These are phyloP conservation scores for Cydia strobilella DNA, from an alignment of 1,140 invertebrate species.

Conservation along the genomic window DNA sequence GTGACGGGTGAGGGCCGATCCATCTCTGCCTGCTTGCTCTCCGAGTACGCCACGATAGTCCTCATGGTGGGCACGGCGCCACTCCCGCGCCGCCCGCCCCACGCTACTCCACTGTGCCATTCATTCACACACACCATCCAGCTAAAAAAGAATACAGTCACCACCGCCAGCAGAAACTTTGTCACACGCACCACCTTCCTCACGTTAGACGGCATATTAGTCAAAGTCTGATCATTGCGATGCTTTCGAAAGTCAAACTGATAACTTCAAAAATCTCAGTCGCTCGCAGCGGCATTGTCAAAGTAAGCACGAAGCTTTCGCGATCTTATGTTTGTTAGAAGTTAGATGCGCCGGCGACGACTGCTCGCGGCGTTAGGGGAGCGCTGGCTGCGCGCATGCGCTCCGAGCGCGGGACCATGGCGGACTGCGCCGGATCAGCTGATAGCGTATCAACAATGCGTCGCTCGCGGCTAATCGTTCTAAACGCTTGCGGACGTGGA, in stretches of 20 bases:
- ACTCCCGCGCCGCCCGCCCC: constrained; percentile 41
- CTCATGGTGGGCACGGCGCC: constrained; percentile 57
- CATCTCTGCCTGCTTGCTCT: constrained; percentile 66
- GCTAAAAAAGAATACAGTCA: constrained; percentile 66
- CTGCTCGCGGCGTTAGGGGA: constrained; percentile 35
- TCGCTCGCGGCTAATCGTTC: constrained; percentile 68
- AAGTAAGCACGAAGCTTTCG: neutral
- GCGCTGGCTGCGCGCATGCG: constrained; percentile 65
- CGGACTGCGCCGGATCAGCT: constrained; percentile 72
- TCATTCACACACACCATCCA: constrained; percentile 68
- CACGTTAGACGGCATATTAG: constrained; percentile 45
- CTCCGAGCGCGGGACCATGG: constrained; percentile 63
- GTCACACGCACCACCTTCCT: constrained; percentile 60
- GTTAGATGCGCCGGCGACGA: neutral
- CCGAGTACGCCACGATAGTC: constrained; percentile 74
- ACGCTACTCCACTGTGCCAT: constrained; percentile 57
- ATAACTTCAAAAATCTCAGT: neutral
- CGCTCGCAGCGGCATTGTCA: constrained; percentile 37
- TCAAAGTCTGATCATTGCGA: constrained; percentile 37
- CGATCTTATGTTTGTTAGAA: constrained; percentile 1
- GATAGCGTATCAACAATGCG: constrained; percentile 74
- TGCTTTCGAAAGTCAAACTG: constrained; percentile 4
- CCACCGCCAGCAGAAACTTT: constrained; percentile 64
- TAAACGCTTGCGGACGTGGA: constrained; percentile 64
- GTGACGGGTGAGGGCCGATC: constrained; percentile 63